These are phyloP conservation scores for Batillaria attramentaria DNA, from an alignment of 1,140 invertebrate genomes.

Conservation along the genomic window DNA sequence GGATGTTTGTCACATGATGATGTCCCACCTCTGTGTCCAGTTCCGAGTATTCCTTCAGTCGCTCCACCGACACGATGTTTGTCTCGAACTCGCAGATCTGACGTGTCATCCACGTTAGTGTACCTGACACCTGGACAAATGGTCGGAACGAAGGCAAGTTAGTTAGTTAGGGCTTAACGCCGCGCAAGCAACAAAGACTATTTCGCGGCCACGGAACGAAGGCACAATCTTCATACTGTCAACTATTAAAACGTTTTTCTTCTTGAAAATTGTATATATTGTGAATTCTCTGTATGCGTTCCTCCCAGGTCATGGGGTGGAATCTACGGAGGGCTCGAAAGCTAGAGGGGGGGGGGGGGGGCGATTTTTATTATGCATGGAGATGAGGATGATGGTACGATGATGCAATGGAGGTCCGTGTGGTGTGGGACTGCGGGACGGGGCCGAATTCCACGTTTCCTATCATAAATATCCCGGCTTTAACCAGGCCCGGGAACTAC, in stretches of 20 bases:
- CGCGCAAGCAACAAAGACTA: not conserved
- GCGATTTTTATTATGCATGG: too few relatives aligned
- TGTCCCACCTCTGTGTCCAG: slow-evolving; percentile 48
- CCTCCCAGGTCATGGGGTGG: not conserved
- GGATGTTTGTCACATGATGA: not conserved
- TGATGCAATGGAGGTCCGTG: not conserved
- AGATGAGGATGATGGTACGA: too few relatives aligned
- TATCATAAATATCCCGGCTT: not conserved
- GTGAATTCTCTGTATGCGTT: not conserved
- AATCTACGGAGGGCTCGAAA: too few relatives aligned
- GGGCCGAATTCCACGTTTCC: not conserved
- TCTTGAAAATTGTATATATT: not conserved
- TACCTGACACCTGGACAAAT: slow-evolving; percentile 80
- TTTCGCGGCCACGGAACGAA: not conserved
- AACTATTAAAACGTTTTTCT: too few relatives aligned
- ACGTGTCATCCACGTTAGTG: slow-evolving; percentile 92
- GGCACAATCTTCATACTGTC: not conserved
- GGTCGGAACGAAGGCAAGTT: too few relatives aligned
- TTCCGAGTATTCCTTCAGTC: slow-evolving; percentile 84
- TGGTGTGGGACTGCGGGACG: not conserved
- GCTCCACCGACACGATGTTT: slow-evolving; percentile 96
- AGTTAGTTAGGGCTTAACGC: too few relatives aligned
- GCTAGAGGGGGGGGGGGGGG: too few relatives aligned
- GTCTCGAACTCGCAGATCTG: slow-evolving; percentile 98
- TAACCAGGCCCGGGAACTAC: not conserved